Conservation (phyloP, 2,113 vertebrate species). For the Campylomormyrus numenius region DNA sequence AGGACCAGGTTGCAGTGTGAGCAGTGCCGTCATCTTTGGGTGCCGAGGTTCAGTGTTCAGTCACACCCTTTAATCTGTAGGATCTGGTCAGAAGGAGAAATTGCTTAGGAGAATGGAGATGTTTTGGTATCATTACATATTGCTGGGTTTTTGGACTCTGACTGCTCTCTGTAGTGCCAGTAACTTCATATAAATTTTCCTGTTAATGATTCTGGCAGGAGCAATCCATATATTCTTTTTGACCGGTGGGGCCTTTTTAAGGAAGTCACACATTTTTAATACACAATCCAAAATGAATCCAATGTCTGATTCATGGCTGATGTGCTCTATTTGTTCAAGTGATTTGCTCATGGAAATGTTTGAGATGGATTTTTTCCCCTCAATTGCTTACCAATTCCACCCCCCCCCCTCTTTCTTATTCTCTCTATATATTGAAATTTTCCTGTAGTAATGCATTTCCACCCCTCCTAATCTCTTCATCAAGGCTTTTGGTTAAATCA, state of each 20-base stretch:
- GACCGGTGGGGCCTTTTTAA: slow-evolving; percentile 32
- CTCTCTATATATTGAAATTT: slow-evolving; percentile 60
- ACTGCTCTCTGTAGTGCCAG: slow-evolving; percentile 29
- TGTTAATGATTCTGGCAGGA: slow-evolving; percentile 50
- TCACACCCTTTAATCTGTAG: not conserved
- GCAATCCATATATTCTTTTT: slow-evolving; percentile 46
- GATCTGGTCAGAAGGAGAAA: not conserved
- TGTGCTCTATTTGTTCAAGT: slow-evolving; percentile 59
- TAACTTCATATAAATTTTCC: slow-evolving; percentile 56
- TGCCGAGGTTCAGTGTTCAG: not conserved
- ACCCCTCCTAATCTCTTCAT: slow-evolving; percentile 68
- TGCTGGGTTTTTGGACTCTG: slow-evolving; percentile 23
- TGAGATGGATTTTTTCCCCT: slow-evolving; percentile 43
- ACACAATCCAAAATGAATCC: slow-evolving; percentile 58
- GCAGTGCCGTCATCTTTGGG: not conserved
- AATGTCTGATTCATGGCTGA: slow-evolving; percentile 55
- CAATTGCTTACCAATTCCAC: not conserved
- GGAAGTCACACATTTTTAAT: slow-evolving; percentile 56
- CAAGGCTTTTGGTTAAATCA: slow-evolving; percentile 80
- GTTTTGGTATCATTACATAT: not conserved
- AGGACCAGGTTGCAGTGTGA: not conserved
- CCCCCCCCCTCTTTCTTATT: slow-evolving; percentile 15
- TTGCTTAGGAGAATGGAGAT: not conserved
- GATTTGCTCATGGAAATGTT: slow-evolving; percentile 57
- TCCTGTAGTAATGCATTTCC: slow-evolving; percentile 61